Evolutionary conservation across 2,888 invertebrate genomes (phyloP).

Genomic region (Subacronicta megacephala): DNA sequence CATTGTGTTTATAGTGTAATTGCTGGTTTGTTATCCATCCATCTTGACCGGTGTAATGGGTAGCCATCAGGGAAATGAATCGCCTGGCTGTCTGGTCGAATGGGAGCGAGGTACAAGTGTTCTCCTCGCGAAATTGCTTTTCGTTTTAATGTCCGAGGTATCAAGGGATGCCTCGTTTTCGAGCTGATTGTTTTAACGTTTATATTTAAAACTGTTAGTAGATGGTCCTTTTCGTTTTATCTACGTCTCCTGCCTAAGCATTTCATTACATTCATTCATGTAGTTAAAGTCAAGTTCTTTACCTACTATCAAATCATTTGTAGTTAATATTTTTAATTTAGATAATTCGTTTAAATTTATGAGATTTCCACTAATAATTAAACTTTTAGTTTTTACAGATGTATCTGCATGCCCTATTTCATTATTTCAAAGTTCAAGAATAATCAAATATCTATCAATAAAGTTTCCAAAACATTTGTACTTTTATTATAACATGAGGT

Average conservation of each 20-base stretch:
- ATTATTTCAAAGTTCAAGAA: conserved; percentile 23
- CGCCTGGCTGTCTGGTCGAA: conserved; percentile 74
- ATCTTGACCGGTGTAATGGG: conserved; percentile 87
- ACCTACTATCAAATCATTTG: neutral
- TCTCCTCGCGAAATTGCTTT: conserved; percentile 80
- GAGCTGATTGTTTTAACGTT: conserved; percentile 66
- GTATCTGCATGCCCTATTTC: conserved; percentile 36
- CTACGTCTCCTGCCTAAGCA: conserved; percentile 23
- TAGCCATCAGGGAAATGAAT: conserved; percentile 88
- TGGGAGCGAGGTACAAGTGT: conserved; percentile 76
- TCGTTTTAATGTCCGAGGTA: conserved; percentile 77
- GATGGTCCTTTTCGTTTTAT: conserved; percentile 47
- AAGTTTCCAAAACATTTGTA: neutral
- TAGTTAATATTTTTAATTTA: conserved; percentile 1
- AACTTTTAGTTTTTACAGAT: conserved; percentile 44
- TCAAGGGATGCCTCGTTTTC: conserved; percentile 70
- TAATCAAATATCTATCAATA: conserved; percentile 1
- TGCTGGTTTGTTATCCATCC: conserved; percentile 87
- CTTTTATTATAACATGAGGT: conserved; percentile 25
- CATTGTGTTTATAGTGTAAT: conserved; percentile 87
- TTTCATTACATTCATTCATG: conserved; percentile 42
- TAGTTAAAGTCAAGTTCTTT: neutral
- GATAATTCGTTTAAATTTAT: neutral
- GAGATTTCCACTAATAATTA: conserved; percentile 19
- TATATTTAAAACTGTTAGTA: conserved; percentile 61